A percentile compares a stretch with the other conserved stretches of the same genome.
These are phyloP conservation scores for Hermodice carunculata DNA, from an alignment of 2,888 invertebrate species.

Conservation along the genomic window DNA sequence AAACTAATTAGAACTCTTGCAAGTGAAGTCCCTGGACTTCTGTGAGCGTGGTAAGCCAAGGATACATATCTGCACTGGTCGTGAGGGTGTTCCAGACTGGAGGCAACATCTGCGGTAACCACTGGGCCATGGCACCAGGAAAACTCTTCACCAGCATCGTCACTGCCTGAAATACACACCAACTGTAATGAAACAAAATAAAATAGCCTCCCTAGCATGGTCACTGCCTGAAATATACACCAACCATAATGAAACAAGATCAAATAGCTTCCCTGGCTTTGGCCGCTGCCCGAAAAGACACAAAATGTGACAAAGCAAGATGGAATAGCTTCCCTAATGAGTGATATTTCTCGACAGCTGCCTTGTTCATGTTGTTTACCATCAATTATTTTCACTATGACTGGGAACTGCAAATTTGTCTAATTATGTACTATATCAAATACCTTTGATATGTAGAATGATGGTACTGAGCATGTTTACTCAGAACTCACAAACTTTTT, in stretches of 20 bases:
- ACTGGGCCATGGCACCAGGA: conserved; percentile 76
- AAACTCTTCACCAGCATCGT: conserved; percentile 76
- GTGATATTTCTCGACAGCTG: too few species aligned
- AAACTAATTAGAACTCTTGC: too few species aligned
- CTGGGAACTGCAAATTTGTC: too few species aligned
- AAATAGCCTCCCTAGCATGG: conserved; percentile 43
- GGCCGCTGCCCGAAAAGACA: conserved; percentile 72
- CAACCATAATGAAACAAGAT: background rate
- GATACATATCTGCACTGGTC: conserved; percentile 76
- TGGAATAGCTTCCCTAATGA: background rate
- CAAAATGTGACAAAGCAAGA: background rate
- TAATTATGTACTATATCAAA: too few species aligned
- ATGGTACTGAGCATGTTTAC: too few species aligned
- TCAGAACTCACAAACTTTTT: too few species aligned
- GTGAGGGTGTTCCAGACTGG: conserved; percentile 80
- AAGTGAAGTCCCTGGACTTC: too few species aligned
- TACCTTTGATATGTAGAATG: too few species aligned
- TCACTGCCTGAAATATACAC: conserved; percentile 71
- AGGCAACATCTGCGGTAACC: conserved; percentile 76
- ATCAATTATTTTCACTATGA: too few species aligned
- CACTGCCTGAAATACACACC: conserved; percentile 69
- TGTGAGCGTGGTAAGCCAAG: conserved; percentile 41
- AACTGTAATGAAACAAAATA: background rate
- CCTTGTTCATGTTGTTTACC: too few species aligned
- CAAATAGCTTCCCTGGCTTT: background rate